Percentiles rank a stretch among this genome's conserved stretches.
These are phyloP conservation scores for Sebastes goodei DNA, from an alignment of 2,797 vertebrate genomes.

Conservation along the genomic window DNA sequence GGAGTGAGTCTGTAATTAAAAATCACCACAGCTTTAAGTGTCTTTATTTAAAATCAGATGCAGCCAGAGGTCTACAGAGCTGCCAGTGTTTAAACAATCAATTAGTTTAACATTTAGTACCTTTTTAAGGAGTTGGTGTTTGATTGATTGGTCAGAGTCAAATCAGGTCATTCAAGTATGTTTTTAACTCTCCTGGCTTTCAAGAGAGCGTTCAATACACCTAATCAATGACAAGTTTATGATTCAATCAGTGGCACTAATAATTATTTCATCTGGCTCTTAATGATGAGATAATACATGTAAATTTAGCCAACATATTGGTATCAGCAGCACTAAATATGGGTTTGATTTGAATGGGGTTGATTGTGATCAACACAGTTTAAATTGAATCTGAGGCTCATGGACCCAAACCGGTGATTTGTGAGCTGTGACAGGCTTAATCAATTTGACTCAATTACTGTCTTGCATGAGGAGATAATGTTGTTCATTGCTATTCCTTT, in stretches of 20 bases:
- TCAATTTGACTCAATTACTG: slow-evolving; percentile 73
- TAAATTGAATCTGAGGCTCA: slow-evolving; percentile 58
- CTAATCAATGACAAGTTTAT: slow-evolving; percentile 28
- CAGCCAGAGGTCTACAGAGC: slow-evolving; percentile 20
- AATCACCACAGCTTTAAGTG: background rate
- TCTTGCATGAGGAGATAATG: slow-evolving; percentile 37
- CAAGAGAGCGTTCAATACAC: slow-evolving; percentile 1
- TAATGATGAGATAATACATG: slow-evolving; percentile 20
- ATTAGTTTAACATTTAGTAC: slow-evolving; percentile 20
- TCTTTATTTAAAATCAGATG: slow-evolving; percentile 30
- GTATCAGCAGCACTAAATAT: slow-evolving; percentile 16
- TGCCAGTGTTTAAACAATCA: slow-evolving; percentile 19
- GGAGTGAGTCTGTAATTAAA: slow-evolving; percentile 7
- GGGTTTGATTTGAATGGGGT: slow-evolving; percentile 35
- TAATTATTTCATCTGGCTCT: slow-evolving; percentile 24
- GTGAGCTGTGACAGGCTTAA: slow-evolving; percentile 69
- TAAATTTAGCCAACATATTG: slow-evolving; percentile 2
- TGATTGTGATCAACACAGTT: slow-evolving; percentile 61
- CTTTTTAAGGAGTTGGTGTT: background rate
- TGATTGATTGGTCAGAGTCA: background rate
- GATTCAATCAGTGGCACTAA: slow-evolving; percentile 23
- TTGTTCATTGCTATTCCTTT: slow-evolving; percentile 30
- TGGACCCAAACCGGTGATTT: slow-evolving; percentile 52
- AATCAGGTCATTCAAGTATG: slow-evolving; percentile 15
- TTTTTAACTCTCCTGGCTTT: background rate